These are phyloP conservation scores for Monochamus saltuarius DNA, from an alignment of 1,140 invertebrate species.

Conservation along the genomic window DNA sequence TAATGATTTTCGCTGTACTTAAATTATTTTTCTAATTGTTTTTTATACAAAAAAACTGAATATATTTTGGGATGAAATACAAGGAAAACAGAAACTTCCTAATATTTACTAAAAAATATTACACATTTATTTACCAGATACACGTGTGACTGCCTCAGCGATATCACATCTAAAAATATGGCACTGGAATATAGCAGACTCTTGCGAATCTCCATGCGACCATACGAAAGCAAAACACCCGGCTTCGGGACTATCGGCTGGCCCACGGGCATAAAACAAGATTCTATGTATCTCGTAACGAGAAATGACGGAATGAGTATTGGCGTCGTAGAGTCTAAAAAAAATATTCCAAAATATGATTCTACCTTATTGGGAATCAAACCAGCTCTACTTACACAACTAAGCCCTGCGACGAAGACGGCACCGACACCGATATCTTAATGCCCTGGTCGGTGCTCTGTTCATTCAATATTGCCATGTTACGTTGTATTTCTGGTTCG, in stretches of 20 bases:
- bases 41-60: no score
- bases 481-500: constrained; percentile 92
- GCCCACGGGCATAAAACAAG: constrained; percentile 90
- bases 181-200: constrained; percentile 91
- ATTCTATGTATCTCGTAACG: constrained; percentile 92
- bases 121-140: constrained; percentile 55
- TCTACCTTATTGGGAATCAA: not conserved
- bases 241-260: constrained; percentile 77
- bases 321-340: constrained; percentile 81
- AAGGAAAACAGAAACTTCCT: no score
- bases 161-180: constrained; percentile 96
- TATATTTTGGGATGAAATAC: no score
- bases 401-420: constrained; percentile 81
- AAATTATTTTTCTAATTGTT: no score
- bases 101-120: no score
- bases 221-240: constrained; percentile 97
- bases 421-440: constrained; percentile 87
- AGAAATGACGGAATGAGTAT: constrained; percentile 79
- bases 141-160: constrained; percentile 89
- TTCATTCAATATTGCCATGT: constrained; percentile 87
- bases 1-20: no score
- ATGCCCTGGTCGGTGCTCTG: constrained; percentile 76
- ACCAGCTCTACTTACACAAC: constrained; percentile 67
- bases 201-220: constrained; percentile 85
- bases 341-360: not conserved